These are phyloP conservation scores for Synergus gifuensis DNA, from an alignment of 2,888 invertebrate genomes.

Conservation along the genomic window DNA sequence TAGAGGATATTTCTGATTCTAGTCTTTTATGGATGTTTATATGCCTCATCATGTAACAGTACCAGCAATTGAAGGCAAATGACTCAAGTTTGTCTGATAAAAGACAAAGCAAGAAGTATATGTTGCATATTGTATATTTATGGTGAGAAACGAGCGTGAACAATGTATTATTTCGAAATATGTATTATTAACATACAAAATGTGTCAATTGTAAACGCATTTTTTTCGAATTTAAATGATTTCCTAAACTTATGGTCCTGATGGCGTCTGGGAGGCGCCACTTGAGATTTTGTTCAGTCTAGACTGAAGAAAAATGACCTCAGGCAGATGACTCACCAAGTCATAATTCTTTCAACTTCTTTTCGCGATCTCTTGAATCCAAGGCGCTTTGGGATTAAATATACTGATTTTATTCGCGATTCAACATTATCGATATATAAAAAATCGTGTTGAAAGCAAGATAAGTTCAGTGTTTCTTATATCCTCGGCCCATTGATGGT, in stretches of 20 bases:
- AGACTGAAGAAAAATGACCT: slow-evolving; percentile 37
- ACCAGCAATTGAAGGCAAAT: background rate
- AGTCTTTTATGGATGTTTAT: background rate
- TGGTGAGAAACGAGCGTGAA: background rate
- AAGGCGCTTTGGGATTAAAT: background rate
- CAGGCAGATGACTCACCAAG: slow-evolving; percentile 28
- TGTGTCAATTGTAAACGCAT: background rate
- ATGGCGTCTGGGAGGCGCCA: background rate
- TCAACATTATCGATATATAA: slow-evolving; percentile 12
- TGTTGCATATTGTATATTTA: background rate
- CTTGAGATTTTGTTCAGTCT: slow-evolving; percentile 23
- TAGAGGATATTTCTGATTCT: background rate
- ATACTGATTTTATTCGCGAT: slow-evolving; percentile 14
- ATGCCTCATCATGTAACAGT: background rate
- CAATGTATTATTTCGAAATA: too few species aligned
- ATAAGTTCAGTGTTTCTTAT: slow-evolving; percentile 14
- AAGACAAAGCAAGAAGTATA: background rate
- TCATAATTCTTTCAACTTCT: slow-evolving; percentile 27
- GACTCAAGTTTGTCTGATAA: background rate
- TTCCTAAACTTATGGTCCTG: background rate
- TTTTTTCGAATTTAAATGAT: background rate
- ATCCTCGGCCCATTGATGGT: slow-evolving; percentile 25
- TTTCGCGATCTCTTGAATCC: slow-evolving; percentile 13
- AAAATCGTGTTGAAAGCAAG: slow-evolving; percentile 22
- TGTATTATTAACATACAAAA: too few species aligned